Evolutionary conservation across 2,797 vertebrate species (phyloP).

Genomic region (Xenentodon cancila): DNA sequence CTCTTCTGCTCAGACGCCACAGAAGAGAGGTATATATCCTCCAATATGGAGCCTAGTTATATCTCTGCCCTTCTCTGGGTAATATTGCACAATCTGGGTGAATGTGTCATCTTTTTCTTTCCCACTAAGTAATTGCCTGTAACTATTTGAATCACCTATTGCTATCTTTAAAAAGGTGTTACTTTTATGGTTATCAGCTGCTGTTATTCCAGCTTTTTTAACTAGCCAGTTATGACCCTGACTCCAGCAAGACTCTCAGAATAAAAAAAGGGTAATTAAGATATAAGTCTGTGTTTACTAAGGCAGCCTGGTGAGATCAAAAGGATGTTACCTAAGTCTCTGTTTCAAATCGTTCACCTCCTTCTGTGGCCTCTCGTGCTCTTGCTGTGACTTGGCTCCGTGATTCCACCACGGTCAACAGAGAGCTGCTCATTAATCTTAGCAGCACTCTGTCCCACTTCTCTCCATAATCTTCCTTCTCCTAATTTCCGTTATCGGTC

Average conservation of each 20-base stretch:
- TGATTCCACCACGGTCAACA: slow-evolving; percentile 73
- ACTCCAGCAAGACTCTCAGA: background rate
- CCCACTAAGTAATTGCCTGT: slow-evolving; percentile 32
- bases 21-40: slow-evolving; percentile 46
- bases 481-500: slow-evolving; percentile 83
- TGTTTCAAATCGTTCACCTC: slow-evolving; percentile 56
- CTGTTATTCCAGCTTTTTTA: slow-evolving; percentile 14
- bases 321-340: slow-evolving; percentile 49
- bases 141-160: slow-evolving; percentile 23
- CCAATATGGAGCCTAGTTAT: slow-evolving; percentile 26
- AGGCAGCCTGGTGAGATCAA: slow-evolving; percentile 48
- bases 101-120: slow-evolving; percentile 20
- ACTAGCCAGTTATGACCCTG: background rate
- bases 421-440: slow-evolving; percentile 82
- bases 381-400: slow-evolving; percentile 70
- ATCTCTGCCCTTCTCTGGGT: slow-evolving; percentile 26
- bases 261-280: slow-evolving; percentile 17
- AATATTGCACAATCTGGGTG: slow-evolving; percentile 24
- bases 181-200: slow-evolving; percentile 33
- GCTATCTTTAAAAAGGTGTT: slow-evolving; percentile 12
- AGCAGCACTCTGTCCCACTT: slow-evolving; percentile 75
- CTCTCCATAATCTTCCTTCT: slow-evolving; percentile 72
- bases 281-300: slow-evolving; percentile 39
- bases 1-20: slow-evolving; percentile 58
- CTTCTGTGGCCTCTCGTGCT: slow-evolving; percentile 66